Evolutionary conservation across 1,140 invertebrate genomes (phyloP).

Genomic region (Melitaea cinxia): DNA sequence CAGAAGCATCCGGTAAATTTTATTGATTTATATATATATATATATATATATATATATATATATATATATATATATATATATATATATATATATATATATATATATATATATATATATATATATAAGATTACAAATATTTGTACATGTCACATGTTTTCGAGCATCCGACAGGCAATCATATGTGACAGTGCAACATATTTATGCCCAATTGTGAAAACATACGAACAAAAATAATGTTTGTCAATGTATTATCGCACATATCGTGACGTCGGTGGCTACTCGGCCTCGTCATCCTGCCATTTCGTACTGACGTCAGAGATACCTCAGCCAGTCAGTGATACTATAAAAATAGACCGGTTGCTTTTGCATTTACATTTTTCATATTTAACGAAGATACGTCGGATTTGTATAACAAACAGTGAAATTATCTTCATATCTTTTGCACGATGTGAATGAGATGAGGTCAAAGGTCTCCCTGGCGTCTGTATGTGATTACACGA

Average conservation of each 20-base stretch:
- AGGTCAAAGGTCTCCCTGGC: not conserved
- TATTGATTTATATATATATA: too few relatives aligned
- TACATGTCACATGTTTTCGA: too few relatives aligned
- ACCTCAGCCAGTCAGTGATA: conserved; percentile 22
- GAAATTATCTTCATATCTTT: not conserved
- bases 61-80: too few relatives aligned
- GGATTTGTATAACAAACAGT: not conserved
- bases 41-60: too few relatives aligned
- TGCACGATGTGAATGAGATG: conserved; percentile 1
- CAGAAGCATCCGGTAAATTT: too few relatives aligned
- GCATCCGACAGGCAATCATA: too few relatives aligned
- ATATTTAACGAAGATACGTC: conserved; percentile 15
- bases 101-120: too few relatives aligned
- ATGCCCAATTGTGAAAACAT: too few relatives aligned
- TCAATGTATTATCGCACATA: conserved; percentile 13
- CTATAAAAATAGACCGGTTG: conserved; percentile 25
- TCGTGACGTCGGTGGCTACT: conserved; percentile 5
- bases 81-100: too few relatives aligned
- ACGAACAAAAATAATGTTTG: too few relatives aligned
- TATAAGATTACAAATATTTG: too few relatives aligned
- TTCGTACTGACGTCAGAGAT: conserved; percentile 23
- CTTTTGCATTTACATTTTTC: conserved; percentile 21
- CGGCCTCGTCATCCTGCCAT: conserved; percentile 28
- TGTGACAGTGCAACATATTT: too few relatives aligned
- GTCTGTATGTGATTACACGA: not conserved